Evolutionary conservation across 2,888 invertebrate genomes (phyloP).

Genomic region (Lysandra coridon): DNA sequence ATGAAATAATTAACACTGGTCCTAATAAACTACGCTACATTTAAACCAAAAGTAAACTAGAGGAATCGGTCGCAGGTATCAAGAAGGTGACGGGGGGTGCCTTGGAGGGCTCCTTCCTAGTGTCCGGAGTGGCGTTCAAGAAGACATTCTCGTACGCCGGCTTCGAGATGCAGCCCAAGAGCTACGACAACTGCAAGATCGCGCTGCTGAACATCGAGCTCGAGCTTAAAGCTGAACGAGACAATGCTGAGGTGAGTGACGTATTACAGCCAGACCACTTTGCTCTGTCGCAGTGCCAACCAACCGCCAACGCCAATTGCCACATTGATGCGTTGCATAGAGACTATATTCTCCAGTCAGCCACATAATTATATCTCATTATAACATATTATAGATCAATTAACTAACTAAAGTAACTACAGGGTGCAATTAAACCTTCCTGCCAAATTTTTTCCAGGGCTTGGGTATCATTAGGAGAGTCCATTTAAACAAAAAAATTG

Average conservation of each 20-base stretch:
- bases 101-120: slow-evolving; percentile 92
- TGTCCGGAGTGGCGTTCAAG: slow-evolving; percentile 98
- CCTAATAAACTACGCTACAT: not conserved
- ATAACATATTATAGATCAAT: no score
- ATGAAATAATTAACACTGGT: slow-evolving; percentile 46
- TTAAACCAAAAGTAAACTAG: not conserved
- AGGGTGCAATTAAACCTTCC: no score
- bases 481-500: no score
- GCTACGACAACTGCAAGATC: slow-evolving; percentile 93
- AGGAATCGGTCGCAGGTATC: slow-evolving; percentile 80
- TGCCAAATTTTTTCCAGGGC: no score
- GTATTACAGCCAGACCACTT: not conserved
- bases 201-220: slow-evolving; percentile 98
- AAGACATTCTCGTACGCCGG: slow-evolving; percentile 99
- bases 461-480: no score
- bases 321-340: no score
- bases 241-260: slow-evolving; percentile 93
- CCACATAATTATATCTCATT: no score
- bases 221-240: slow-evolving; percentile 98
- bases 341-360: no score
- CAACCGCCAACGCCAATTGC: no score
- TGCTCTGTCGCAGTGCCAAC: not conserved
- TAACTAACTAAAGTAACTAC: no score
- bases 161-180: slow-evolving; percentile 99
- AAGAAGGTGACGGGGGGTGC: slow-evolving; percentile 95